A percentile compares a stretch with the other conserved stretches of the same genome.
phyloP scores from a whole-genome alignment of 2,797 vertebrate genomes.

The Ceyx erithaca region DNA sequence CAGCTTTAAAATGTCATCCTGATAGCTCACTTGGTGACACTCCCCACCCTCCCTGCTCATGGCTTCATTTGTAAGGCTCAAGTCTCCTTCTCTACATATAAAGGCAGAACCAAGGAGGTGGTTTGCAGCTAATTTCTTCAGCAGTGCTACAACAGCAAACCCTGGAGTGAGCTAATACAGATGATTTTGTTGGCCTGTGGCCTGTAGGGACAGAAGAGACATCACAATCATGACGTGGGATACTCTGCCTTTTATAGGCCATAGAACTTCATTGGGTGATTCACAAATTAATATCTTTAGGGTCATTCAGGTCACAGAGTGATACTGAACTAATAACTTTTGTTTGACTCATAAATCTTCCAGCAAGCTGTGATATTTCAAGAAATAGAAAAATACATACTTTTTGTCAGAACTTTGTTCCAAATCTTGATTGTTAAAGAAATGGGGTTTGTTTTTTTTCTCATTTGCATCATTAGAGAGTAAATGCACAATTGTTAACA shows the following conservation, averaged over 20 bases:
- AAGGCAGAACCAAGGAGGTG: background rate
- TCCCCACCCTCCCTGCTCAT: background rate
- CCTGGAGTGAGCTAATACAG: background rate
- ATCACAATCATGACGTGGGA: fast-evolving
- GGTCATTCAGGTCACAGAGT: background rate
- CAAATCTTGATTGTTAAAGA: background rate
- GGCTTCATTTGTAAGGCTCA: background rate
- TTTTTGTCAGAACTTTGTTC: background rate
- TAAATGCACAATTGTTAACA: background rate
- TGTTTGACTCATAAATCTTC: conserved; percentile 5
- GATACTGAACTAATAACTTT: conserved; percentile 20
- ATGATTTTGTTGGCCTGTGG: background rate
- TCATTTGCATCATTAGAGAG: background rate
- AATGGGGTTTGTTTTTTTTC: fast-evolving
- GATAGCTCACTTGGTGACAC: background rate
- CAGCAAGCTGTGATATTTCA: background rate
- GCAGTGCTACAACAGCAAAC: background rate
- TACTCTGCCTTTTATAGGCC: background rate
- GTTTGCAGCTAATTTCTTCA: background rate
- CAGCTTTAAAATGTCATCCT: conserved; percentile 50
- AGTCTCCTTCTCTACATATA: background rate
- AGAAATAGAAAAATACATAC: background rate
- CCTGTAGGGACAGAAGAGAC: background rate
- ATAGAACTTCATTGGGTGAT: conserved; percentile 20
- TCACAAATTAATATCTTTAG: conserved; percentile 33